A percentile compares a stretch with the other conserved stretches of the same genome.
Evolutionary conservation across 2,888 invertebrate species (phyloP).

Genomic region (Napeogenes inachia): DNA sequence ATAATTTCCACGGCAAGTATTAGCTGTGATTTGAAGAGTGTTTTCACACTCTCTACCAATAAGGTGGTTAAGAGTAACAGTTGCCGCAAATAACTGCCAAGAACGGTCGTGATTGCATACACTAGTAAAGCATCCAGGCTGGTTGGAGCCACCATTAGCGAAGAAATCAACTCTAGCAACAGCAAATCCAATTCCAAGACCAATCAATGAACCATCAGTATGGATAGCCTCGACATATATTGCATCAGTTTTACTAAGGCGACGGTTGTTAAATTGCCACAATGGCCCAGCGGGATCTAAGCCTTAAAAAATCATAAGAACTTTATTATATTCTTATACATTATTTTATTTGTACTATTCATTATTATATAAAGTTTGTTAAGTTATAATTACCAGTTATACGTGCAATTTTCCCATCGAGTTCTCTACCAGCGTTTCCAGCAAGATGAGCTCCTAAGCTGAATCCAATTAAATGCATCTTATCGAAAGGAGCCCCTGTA

Average conservation of each 20-base stretch:
- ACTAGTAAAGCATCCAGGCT: constrained; percentile 52
- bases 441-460: constrained; percentile 70
- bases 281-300: constrained; percentile 59
- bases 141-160: constrained; percentile 75
- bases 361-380: no score
- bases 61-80: constrained; percentile 51
- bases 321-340: background rate
- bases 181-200: constrained; percentile 64
- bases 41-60: constrained; percentile 44
- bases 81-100: constrained; percentile 54
- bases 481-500: constrained; percentile 44
- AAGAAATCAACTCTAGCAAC: constrained; percentile 78
- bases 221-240: constrained; percentile 58
- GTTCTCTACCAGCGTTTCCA: constrained; percentile 57
- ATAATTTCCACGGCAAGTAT: constrained; percentile 45
- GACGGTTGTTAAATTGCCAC: constrained; percentile 43
- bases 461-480: constrained; percentile 68
- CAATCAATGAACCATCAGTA: constrained; percentile 66
- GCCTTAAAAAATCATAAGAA: constrained; percentile 35
- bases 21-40: constrained; percentile 41
- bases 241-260: constrained; percentile 50
- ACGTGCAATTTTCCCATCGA: constrained; percentile 53
- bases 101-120: constrained; percentile 58
- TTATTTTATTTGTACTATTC: no score
- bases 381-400: constrained; percentile 49